phyloP scores from a whole-genome alignment of 2,797 vertebrate genomes.

The Cottoperca gobio region DNA sequence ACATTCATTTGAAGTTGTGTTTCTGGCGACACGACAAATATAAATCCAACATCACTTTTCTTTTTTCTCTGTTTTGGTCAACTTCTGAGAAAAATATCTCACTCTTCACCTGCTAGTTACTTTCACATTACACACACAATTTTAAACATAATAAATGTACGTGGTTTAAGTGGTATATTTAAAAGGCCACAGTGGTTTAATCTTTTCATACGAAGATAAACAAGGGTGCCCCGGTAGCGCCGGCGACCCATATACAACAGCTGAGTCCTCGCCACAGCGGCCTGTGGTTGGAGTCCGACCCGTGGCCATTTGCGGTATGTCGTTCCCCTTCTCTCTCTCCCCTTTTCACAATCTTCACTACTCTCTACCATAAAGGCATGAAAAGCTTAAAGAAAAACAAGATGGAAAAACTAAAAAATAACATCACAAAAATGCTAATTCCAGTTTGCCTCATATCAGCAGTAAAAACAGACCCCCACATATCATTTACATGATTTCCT shows the following conservation, averaged over 20 bases:
- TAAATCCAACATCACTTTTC: background rate
- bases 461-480: background rate
- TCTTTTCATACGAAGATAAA: no score
- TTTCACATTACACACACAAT: background rate
- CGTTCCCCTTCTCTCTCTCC: no score
- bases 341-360: no score
- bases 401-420: background rate
- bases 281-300: no score
- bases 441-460: background rate
- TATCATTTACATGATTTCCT: background rate
- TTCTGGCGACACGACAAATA: background rate
- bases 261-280: no score
- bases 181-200: background rate
- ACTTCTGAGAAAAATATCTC: background rate
- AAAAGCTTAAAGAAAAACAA: no score
- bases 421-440: background rate
- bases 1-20: background rate
- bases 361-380: no score
- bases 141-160: background rate
- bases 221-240: no score
- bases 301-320: no score
- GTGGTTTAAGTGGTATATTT: background rate
- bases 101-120: no score
- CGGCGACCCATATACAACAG: no score
- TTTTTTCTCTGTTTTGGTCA: conserved; percentile 5